Evolutionary conservation across 2,113 vertebrate genomes (phyloP).

Genomic region (Otocyon megalotis): DNA sequence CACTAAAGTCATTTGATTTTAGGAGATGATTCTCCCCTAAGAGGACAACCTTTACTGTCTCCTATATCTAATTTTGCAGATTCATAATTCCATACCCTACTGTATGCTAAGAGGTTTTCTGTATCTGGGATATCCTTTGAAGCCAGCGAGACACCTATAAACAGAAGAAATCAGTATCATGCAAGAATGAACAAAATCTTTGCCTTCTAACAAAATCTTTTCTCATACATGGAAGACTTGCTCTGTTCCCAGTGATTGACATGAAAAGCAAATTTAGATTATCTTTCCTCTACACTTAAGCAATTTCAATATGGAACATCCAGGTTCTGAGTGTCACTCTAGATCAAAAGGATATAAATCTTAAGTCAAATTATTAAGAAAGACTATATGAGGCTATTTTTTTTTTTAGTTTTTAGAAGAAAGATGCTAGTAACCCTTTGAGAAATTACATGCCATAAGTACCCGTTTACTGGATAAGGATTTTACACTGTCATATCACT

Average conservation of each 20-base stretch:
- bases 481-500: neutral
- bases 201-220: slow-evolving; percentile 57
- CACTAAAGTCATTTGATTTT: neutral
- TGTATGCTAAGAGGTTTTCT: neutral
- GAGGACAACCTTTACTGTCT: neutral
- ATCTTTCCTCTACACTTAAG: slow-evolving; percentile 80
- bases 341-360: slow-evolving; percentile 73
- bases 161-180: slow-evolving; percentile 26
- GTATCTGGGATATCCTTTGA: neutral
- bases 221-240: slow-evolving; percentile 49
- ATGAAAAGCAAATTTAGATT: slow-evolving; percentile 78
- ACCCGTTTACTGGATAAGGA: neutral
- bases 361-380: slow-evolving; percentile 6
- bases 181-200: slow-evolving; percentile 42
- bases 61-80: neutral
- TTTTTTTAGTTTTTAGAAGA: neutral
- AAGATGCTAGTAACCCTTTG: neutral
- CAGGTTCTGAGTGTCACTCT: slow-evolving; percentile 76
- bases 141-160: neutral
- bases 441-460: neutral
- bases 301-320: slow-evolving; percentile 76
- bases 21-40: neutral
- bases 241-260: slow-evolving; percentile 76
- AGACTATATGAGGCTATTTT: neutral
- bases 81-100: neutral